Evolutionary conservation across 2,797 vertebrate genomes (phyloP).

Genomic region (Sphaeramia orbicularis): DNA sequence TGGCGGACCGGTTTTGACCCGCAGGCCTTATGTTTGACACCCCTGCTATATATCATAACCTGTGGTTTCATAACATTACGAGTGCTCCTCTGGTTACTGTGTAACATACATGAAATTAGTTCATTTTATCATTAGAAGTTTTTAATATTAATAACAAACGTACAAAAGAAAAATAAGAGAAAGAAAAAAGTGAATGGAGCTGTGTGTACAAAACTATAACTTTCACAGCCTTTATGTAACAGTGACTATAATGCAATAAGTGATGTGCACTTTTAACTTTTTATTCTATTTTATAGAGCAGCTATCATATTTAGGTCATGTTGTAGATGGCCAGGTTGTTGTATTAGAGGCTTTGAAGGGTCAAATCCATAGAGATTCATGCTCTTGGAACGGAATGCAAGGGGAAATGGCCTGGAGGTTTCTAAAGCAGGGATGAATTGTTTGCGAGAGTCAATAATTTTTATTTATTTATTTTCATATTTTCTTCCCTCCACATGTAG

Average conservation of each 20-base stretch:
- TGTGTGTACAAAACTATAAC: background rate
- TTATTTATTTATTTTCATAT: constrained; percentile 57
- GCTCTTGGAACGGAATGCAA: constrained; percentile 59
- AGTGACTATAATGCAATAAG: background rate
- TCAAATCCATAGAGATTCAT: constrained; percentile 55
- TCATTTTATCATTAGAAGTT: no score
- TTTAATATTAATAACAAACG: no score
- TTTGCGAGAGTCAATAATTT: constrained; percentile 70
- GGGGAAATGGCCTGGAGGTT: constrained; percentile 59
- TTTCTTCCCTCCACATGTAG: constrained; percentile 53
- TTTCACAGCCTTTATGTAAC: background rate
- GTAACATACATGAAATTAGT: no score
- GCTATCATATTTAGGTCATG: constrained; percentile 52
- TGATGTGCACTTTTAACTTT: background rate
- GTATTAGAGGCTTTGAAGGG: constrained; percentile 46
- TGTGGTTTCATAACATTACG: no score
- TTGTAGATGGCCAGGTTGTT: constrained; percentile 42
- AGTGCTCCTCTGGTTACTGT: no score
- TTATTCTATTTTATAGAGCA: constrained; percentile 14
- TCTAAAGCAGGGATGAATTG: constrained; percentile 61
- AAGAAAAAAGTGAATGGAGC: no score
- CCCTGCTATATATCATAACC: no score
- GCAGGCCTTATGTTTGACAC: no score
- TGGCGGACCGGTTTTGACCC: no score
- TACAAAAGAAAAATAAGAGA: no score